Base-by-base conservation (phyloP, 2,113 vertebrate genomes). In the Dendrocopos noguchii region DNA sequence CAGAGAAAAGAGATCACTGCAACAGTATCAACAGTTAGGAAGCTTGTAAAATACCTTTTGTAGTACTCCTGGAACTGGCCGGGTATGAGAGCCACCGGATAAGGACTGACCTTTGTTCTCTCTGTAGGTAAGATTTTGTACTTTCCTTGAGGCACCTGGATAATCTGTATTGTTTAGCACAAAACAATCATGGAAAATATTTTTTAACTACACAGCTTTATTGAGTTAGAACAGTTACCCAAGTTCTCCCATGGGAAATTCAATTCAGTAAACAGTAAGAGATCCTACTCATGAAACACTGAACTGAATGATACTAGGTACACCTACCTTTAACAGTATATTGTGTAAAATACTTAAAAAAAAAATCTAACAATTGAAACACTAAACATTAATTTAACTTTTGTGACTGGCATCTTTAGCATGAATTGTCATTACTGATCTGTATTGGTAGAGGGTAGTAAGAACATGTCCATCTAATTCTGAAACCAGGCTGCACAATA, bases 11-110 rank as follows among this genome's bases (percentile, higher is more conserved):
- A 67, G 15, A 57, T 47, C 21, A 65, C 20, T 47, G 27, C 53
- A 90, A 88, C 9, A 88, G 57, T 88, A 86, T 0, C 2, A 1
- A 47, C 4, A 78, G 27, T 8, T 80, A 44, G 12, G 36, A 75
- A 33, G 15, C 28, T 89, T 91, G 91, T 24, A 71, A 80, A 52
- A 44, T 97, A 99, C 99, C 98, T 99, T 98, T 99, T 99, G 96
- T 99, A 99, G 94, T 99, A 99, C 39, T 99, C 99, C 95, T 99
- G 99, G 97, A 99, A 99, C 96, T 99, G 99, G 76, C 99, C 99
- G 61, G 99, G 99, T 96, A 99, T 99, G 92, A 99, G 99, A 66
- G 99, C 98, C 95, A 99, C 99, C 24, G 99, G 99, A 85, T 99
- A 99, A 63, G 99, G 98, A 80, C 99, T 99, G 34, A 99, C 98